Evolutionary conservation across 2,113 vertebrate genomes (phyloP).

Genomic region (Anolis sagrei): DNA sequence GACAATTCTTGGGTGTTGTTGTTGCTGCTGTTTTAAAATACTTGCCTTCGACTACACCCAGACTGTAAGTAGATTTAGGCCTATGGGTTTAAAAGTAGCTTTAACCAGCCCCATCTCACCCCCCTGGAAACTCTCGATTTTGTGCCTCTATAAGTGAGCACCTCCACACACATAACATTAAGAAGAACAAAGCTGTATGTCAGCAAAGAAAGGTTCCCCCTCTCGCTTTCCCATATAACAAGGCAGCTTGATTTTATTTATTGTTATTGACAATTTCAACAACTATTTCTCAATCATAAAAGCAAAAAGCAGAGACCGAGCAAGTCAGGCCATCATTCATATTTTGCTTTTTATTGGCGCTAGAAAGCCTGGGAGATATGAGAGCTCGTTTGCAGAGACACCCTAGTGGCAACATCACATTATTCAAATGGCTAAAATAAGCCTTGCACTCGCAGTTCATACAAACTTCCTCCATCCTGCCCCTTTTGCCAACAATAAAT

Average conservation of each 20-base stretch:
- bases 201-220: conserved; percentile 49
- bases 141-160: conserved; percentile 46
- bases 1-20: conserved; percentile 57
- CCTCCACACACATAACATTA: conserved; percentile 62
- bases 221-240: conserved; percentile 42
- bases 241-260: conserved; percentile 71
- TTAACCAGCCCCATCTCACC: conserved; percentile 23
- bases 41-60: conserved; percentile 60
- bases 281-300: conserved; percentile 73
- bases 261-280: conserved; percentile 72
- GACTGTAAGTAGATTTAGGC: conserved; percentile 60
- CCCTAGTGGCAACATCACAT: conserved; percentile 59
- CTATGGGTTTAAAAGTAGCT: conserved; percentile 57
- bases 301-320: conserved; percentile 62
- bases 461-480: neutral
- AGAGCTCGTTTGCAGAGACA: conserved; percentile 69
- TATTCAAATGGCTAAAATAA: conserved; percentile 55
- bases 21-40: conserved; percentile 25
- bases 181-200: conserved; percentile 68
- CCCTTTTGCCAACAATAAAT: conserved; percentile 9
- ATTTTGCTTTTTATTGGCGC: conserved; percentile 63
- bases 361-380: conserved; percentile 61
- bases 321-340: conserved; percentile 64
- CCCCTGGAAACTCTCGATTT: conserved; percentile 54
- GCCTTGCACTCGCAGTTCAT: conserved; percentile 1